phyloP scores from a whole-genome alignment of 2,888 invertebrate genomes.

The Odontothrips loti region DNA sequence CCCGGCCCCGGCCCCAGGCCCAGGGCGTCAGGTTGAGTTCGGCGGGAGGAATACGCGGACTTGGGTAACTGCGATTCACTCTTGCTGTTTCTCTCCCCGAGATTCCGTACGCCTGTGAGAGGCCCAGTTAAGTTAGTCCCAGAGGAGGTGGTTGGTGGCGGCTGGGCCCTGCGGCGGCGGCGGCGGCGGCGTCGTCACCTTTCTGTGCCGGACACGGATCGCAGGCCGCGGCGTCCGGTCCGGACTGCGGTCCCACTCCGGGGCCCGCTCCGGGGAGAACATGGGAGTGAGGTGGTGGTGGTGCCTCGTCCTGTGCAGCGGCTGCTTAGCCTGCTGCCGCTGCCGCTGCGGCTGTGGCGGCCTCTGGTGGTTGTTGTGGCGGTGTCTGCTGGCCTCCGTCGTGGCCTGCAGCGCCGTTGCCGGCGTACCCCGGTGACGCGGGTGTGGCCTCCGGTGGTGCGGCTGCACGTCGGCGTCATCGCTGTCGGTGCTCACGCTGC shows the following conservation, averaged over 20 bases:
- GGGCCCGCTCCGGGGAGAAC: neutral
- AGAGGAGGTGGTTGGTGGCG: neutral
- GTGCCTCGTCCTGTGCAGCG: constrained; percentile 5
- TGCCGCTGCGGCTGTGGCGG: neutral
- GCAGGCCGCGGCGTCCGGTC: neutral
- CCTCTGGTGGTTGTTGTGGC: neutral
- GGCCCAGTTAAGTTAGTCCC: constrained; percentile 12
- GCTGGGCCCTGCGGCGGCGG: neutral
- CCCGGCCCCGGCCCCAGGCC: too few relatives aligned
- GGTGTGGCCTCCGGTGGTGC: neutral
- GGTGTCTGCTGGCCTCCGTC: neutral
- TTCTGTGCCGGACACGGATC: neutral
- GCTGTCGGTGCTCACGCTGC: neutral
- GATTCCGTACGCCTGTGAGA: neutral
- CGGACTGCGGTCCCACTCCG: too few relatives aligned
- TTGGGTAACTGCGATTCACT: too few relatives aligned
- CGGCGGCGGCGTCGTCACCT: neutral
- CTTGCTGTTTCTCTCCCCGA: too few relatives aligned
- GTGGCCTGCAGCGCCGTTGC: neutral
- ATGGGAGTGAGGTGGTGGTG: neutral
- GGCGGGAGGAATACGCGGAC: too few relatives aligned
- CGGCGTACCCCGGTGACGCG: neutral
- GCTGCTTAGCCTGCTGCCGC: neutral
- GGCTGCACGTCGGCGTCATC: neutral
- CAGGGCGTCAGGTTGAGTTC: too few relatives aligned